These are phyloP conservation scores for Oscheius onirici DNA, from an alignment of 2,888 invertebrate genomes.

Conservation along the genomic window DNA sequence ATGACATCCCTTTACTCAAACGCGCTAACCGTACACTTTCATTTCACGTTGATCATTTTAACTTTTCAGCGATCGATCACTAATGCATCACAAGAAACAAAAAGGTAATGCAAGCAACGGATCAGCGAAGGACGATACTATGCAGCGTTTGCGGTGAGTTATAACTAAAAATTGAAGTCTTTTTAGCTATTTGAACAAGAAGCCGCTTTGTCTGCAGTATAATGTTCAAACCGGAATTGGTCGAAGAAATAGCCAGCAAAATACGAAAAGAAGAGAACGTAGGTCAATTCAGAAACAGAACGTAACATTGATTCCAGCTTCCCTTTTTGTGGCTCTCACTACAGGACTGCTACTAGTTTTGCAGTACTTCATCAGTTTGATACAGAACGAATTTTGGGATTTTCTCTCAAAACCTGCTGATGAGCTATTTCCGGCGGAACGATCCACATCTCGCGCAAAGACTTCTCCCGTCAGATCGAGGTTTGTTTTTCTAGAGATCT, in stretches of 20 bases:
- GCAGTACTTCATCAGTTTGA: conserved; percentile 42
- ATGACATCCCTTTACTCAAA: conserved; percentile 28
- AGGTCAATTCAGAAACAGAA: conserved; percentile 6
- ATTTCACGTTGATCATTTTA: background rate
- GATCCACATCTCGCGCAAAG: background rate
- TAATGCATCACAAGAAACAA: conserved; percentile 51
- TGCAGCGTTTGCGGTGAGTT: conserved; percentile 46
- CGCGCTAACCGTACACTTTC: conserved; percentile 21
- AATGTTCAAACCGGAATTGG: conserved; percentile 43
- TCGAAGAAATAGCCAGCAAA: conserved; percentile 26
- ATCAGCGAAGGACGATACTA: conserved; percentile 42
- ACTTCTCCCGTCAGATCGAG: background rate
- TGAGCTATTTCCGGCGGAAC: conserved; percentile 44
- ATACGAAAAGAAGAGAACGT: conserved; percentile 48
- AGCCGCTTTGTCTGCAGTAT: conserved; percentile 64
- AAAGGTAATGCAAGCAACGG: conserved; percentile 37
- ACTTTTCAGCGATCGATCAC: conserved; percentile 41
- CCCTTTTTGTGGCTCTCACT: conserved; percentile 42
- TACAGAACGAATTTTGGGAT: conserved; percentile 51
- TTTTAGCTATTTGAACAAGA: conserved; percentile 58
- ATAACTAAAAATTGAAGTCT: background rate
- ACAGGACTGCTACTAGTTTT: conserved; percentile 39
- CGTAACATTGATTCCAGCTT: conserved; percentile 34
- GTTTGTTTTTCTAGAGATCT: background rate
- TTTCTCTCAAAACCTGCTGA: conserved; percentile 59